Base-by-base conservation (phyloP, 92 coral and sea anemone species). In the Siderastrea radians region DNA sequence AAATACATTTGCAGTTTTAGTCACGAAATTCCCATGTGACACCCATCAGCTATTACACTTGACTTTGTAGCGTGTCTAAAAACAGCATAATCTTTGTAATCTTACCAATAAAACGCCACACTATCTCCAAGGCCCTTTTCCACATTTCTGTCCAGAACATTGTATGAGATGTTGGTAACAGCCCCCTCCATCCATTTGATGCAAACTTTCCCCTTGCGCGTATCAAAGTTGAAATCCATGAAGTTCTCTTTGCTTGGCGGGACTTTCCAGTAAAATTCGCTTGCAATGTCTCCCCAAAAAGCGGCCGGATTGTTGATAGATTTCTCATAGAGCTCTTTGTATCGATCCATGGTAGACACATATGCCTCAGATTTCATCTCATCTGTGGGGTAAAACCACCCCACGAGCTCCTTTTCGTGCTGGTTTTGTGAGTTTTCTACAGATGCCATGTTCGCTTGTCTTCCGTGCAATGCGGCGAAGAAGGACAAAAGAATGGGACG, bases 101-200 rank as follows among this genome's bases (percentile, higher is more conserved):
- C 97, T 90, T 52, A 97, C 99, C 99, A 97, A 55, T 92, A 97
- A 90, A 97, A 97, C 1, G 96, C 99, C 66, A 97, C 96, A 19
- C 86, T 87, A 78, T 95, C 86, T 15, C 91, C 96, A 66, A 90
- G 93, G 9, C 95, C 98, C 83, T 95, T 92, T 6, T 94, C 93
- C 7, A 97, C 96, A 91, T 95, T 89, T 75, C 99, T 91, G 87
- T 97, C 99, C 83, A 97, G 76, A n/a, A 97, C 94, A 60, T 97
- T 97, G 91, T 95, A 97, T 58, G 98, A 97, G 61, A 97, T 97
- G 74, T 97, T 97, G 8, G 99, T 97, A 51, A 88, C 89, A 26
- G 99, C 98, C 73, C 99, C 99, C 82, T 97, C 90, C 99, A 97
- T 95, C 99, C 99, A 97, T 76, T 95, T 95, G 65, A 95, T 82